Evolutionary conservation across 2,113 vertebrate species (phyloP).

Genomic region (Candoia aspera): DNA sequence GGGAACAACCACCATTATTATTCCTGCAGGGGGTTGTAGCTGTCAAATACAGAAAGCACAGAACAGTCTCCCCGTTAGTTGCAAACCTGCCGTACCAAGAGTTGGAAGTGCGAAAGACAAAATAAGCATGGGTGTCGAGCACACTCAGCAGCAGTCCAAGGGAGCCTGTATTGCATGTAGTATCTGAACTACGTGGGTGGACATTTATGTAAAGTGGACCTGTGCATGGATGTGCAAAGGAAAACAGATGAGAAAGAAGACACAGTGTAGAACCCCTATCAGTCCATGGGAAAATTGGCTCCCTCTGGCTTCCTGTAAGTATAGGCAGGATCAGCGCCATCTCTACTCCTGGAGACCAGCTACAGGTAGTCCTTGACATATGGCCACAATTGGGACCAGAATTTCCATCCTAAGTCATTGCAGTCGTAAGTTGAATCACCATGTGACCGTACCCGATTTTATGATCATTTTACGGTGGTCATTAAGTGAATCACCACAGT

Average conservation of each 20-base stretch:
- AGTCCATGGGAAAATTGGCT: background rate
- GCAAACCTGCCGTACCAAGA: constrained; percentile 53
- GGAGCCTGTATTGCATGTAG: background rate
- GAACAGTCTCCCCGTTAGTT: constrained; percentile 56
- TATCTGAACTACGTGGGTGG: background rate
- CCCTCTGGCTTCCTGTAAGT: no score
- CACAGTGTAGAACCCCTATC: no score
- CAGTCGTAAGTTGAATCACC: no score
- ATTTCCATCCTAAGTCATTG: no score
- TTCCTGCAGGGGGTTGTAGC: constrained; percentile 83
- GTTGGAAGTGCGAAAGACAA: background rate
- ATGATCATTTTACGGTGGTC: no score
- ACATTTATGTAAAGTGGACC: background rate
- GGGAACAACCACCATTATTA: constrained; percentile 93
- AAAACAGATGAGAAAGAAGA: background rate
- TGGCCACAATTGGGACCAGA: no score
- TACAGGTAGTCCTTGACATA: no score
- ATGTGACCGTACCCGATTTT: no score
- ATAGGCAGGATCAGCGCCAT: background rate
- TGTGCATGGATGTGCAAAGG: background rate
- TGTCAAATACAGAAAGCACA: constrained; percentile 74
- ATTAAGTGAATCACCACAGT: no score
- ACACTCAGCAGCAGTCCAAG: constrained; percentile 38
- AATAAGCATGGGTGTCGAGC: constrained; percentile 58
- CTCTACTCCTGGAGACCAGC: background rate